A percentile compares a stretch with the other conserved stretches of the same genome.
Conservation (phyloP, 1,140 invertebrate species). For the Ylistrum balloti region DNA sequence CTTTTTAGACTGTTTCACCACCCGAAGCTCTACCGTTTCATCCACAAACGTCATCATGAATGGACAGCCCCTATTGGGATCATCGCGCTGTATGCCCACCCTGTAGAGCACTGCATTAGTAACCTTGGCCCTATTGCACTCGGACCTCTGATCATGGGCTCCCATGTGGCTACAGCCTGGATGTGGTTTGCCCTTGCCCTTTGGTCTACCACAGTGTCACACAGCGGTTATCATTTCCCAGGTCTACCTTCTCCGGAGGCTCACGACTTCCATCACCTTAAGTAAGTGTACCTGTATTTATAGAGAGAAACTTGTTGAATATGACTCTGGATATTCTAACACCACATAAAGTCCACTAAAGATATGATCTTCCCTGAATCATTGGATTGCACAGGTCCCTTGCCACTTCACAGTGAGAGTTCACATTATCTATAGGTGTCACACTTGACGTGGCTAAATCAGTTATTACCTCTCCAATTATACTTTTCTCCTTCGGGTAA, state of each 20-base stretch:
- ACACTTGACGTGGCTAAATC: no score
- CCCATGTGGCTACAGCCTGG: constrained; percentile 92
- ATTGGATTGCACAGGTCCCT: no score
- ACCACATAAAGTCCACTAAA: no score
- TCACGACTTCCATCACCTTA: constrained; percentile 93
- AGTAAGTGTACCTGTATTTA: constrained; percentile 84
- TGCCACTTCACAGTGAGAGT: no score
- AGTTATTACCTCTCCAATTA: no score
- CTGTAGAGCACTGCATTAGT: constrained; percentile 91
- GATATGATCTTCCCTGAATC: no score
- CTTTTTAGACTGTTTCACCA: constrained; percentile 89
- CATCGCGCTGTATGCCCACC: constrained; percentile 93
- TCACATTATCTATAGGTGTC: no score
- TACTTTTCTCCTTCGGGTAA: no score
- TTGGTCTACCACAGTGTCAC: constrained; percentile 91
- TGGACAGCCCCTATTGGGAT: constrained; percentile 84
- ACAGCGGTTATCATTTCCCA: constrained; percentile 94
- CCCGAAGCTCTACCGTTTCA: constrained; percentile 89
- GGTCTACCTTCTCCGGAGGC: constrained; percentile 95
- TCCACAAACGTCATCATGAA: constrained; percentile 91
- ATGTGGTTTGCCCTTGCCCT: constrained; percentile 92
- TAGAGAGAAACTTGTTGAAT: no score
- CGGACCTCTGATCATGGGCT: constrained; percentile 91
- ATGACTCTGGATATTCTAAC: no score
- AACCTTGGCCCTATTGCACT: constrained; percentile 91